Evolutionary conservation across 2,888 invertebrate species (phyloP), one percentile per base, ranked within the genome.

Genomic region (Apantesis nais): DNA sequence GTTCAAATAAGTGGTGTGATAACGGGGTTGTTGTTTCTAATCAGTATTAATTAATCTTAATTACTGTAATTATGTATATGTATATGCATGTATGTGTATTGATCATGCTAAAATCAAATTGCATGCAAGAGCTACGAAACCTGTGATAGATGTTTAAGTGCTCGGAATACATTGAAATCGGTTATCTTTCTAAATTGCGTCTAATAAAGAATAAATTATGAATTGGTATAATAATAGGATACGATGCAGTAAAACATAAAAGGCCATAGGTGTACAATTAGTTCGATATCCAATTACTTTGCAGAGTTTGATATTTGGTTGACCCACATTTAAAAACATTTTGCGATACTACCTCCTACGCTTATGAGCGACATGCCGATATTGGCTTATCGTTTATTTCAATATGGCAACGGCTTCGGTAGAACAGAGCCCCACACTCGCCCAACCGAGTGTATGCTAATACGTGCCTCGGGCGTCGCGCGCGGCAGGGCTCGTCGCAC

Each of bases 191-290:
- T 86, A 89, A 90, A 91, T 89, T 89, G 88, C 85, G 85, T 83
- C 85, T 90, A 89, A 90, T 91, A 90, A 89, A 88, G 88, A 88
- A 91, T 91, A 90, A 90, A 90, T 92, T 89, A 89, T 87, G 80
- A 85, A 85, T 81, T 82, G 84, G 85, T 86, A 84, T 92, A 92
- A 92, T 92, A 88, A 92, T 84, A 88, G 90, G 85, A 78, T 90
- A 79, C 75, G 83, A 75, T 85, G 80, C 85, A 86, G 87, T 86
- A 86, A 88, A 89, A 87, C 85, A 88, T 90, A 89, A 91, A 89
- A 87, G 87, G 84, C 86, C 86, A 88, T 88, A 87, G 89, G 88
- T 90, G 88, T 90, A 88, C 90, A 90, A 90, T 92, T 91, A 91
- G 88, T 86, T 86, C 83, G 80, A 86, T 85, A 87, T 89, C 87